Evolutionary conservation across 30 jellyfish, hydroid and myxozoan species (phyloP).

Genomic region (Turritopsis rubra): DNA sequence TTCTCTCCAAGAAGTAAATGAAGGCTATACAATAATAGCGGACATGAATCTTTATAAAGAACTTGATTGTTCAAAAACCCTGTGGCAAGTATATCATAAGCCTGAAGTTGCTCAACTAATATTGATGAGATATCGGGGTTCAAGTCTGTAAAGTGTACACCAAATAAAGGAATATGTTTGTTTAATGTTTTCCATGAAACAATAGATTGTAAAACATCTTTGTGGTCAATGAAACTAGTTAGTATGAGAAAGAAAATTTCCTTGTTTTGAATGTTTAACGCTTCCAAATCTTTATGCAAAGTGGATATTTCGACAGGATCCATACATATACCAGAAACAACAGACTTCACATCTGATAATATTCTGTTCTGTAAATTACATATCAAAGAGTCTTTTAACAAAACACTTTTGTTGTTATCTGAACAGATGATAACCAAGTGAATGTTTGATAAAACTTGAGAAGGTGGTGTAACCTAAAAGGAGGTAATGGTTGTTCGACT

Average conservation of each 20-base stretch:
- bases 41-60: conserved; percentile 26
- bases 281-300: not conserved
- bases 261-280: not conserved
- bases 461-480: not conserved
- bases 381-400: not conserved
- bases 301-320: not conserved
- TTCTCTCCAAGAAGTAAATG: conserved; percentile 78
- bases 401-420: not conserved
- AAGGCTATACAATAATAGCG: conserved; percentile 47
- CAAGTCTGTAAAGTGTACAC: not conserved
- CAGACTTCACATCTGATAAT: not conserved
- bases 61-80: conserved; percentile 34
- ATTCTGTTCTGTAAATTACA: not conserved
- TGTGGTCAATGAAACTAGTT: not conserved
- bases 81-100: conserved; percentile 27
- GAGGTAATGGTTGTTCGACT: not conserved
- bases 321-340: not conserved
- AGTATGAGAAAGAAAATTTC: not conserved
- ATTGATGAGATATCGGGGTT: not conserved
- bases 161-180: not conserved
- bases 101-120: not conserved
- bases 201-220: not conserved
- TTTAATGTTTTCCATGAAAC: not conserved
- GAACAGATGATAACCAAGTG: not conserved
- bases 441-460: not conserved